Evolutionary conservation across 2,888 invertebrate species (phyloP), one percentile per base, ranked within the genome.

Genomic region (Troglohyphantes excavatus): DNA sequence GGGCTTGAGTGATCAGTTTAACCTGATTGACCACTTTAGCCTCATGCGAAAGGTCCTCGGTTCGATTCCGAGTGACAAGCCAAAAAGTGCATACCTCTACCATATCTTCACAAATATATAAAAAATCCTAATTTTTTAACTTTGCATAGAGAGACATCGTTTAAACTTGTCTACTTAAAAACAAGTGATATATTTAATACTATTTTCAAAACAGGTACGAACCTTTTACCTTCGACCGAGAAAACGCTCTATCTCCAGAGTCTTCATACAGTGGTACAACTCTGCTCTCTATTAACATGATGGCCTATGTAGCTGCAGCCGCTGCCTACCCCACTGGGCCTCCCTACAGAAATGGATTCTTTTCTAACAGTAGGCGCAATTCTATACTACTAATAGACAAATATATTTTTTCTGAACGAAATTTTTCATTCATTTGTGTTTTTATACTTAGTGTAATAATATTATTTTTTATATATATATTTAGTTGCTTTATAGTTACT

Each of bases 201-300:
- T n/a, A n/a, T n/a, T n/a, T n/a, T n/a, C n/a, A n/a, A n/a, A n/a
- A 13, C 91, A 94, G 93, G 94, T 94, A 93, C 92, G 92, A 92
- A 39, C 92, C 93, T 6, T 93, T 92, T 91, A 91, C 90, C 11
- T 92, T 92, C 26, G 92, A 93, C 78, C 91, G 91, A 39, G 76
- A 53, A 2, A 43, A 65, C 2, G 73, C 85, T 3, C 84, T 68
- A 21, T 27, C 39, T 27, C 86, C 91, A 1, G 72, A 78, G 13
- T 19, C 90, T 5, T 90, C 91, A 7, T 67, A 91, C 29, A 59
- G 87, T 83, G 93, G 93, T 76, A 92, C 93, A 7, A 93, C 93
- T 0, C 92, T 93, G 2, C 93, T 94, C 86, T 92, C 92, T 11
- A 92, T 93, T n/a, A 93, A 93, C 13, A 92, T 92, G 39, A 93